Evolutionary conservation across 2,113 vertebrate genomes (phyloP).

Genomic region (Xyrauchen texanus): DNA sequence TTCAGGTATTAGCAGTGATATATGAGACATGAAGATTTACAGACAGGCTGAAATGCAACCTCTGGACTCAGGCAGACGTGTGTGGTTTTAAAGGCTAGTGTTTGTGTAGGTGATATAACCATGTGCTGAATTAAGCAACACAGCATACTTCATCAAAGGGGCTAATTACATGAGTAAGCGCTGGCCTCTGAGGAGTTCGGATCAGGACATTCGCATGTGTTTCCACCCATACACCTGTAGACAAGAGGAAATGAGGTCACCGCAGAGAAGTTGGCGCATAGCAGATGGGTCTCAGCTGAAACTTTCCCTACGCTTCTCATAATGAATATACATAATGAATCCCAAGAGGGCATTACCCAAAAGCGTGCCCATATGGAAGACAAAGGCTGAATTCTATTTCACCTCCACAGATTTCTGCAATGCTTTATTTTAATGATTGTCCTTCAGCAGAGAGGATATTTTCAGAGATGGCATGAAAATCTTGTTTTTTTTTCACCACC

Average conservation of each 20-base stretch:
- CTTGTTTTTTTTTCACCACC: conserved; percentile 30
- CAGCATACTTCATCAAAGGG: conserved; percentile 46
- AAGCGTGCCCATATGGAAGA: conserved; percentile 76
- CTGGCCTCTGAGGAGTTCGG: conserved; percentile 29
- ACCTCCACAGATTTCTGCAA: conserved; percentile 67
- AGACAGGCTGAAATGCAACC: conserved; percentile 1
- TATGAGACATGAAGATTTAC: not conserved
- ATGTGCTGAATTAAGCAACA: conserved; percentile 42
- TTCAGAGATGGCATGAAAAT: conserved; percentile 27
- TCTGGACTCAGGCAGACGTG: conserved; percentile 19
- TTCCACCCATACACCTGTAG: conserved; percentile 52
- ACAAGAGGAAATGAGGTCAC: conserved; percentile 72
- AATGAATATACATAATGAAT: conserved; percentile 76
- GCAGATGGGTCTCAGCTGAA: conserved; percentile 59
- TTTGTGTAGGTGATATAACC: conserved; percentile 35
- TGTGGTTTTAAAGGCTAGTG: conserved; percentile 8
- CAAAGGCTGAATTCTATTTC: conserved; percentile 65
- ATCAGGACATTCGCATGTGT: conserved; percentile 30
- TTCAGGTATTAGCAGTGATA: conserved; percentile 25
- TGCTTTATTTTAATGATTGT: conserved; percentile 42
- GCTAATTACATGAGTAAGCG: conserved; percentile 52
- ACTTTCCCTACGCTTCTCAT: conserved; percentile 63
- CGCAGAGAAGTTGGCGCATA: conserved; percentile 53
- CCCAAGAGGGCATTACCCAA: conserved; percentile 66
- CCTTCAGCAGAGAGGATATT: conserved; percentile 46